Percentiles rank a stretch among this genome's conserved stretches.
These are phyloP conservation scores for Camponotus fellah DNA, from an alignment of 2,888 invertebrate species.

Conservation along the genomic window DNA sequence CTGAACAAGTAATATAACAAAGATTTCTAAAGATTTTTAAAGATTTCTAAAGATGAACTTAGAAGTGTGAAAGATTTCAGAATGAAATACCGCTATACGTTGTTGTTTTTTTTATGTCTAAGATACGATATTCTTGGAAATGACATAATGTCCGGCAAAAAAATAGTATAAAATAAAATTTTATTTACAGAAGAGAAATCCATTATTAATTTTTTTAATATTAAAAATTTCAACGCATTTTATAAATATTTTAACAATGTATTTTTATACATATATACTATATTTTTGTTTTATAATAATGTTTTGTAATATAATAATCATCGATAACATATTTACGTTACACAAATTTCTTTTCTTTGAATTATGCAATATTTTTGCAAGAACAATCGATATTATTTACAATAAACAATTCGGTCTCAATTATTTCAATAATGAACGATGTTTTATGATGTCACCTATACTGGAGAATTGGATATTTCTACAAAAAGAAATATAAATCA, in stretches of 20 bases:
- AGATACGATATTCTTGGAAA: constrained; percentile 8
- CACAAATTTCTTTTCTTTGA: not conserved
- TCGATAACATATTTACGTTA: not conserved
- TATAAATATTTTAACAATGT: not conserved
- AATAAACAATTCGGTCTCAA: not conserved
- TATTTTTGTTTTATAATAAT: not conserved
- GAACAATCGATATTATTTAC: not conserved
- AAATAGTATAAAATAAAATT: not conserved
- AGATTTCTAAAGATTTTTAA: not conserved
- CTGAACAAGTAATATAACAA: constrained; percentile 51
- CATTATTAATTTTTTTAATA: not conserved
- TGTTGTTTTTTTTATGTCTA: constrained; percentile 8
- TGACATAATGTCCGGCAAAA: not conserved
- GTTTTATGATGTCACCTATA: not conserved
- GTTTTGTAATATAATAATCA: not conserved
- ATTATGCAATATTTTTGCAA: not conserved
- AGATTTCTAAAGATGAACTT: constrained; percentile 45
- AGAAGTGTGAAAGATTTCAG: constrained; percentile 36
- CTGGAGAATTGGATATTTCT: not conserved
- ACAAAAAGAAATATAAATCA: constrained; percentile 1
- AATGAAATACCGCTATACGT: constrained; percentile 21
- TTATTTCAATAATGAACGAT: constrained; percentile 29
- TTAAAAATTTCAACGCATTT: not conserved
- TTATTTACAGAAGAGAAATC: not conserved
- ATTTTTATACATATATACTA: not conserved